phyloP scores from a whole-genome alignment of 2,113 vertebrate species.

The Ceuthmochares aereus region DNA sequence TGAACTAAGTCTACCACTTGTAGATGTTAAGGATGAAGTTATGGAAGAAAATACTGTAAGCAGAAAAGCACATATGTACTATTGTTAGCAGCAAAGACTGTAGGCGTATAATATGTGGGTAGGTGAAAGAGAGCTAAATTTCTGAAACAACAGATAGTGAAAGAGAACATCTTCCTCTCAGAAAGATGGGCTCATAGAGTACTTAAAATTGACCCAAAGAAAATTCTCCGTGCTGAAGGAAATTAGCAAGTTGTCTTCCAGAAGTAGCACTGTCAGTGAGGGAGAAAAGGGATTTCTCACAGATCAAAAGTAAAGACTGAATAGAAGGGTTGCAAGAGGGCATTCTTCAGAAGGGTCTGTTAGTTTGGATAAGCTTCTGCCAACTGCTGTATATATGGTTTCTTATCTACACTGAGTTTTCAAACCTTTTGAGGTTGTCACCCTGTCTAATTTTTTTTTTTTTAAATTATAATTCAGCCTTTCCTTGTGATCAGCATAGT shows the following conservation, averaged over 20 bases:
- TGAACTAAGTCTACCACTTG: background rate
- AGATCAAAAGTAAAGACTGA: background rate
- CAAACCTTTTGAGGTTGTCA: conserved; percentile 5
- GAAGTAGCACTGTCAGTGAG: background rate
- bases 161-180: background rate
- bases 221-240: background rate
- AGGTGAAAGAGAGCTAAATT: background rate
- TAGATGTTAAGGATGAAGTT: background rate
- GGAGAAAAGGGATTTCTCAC: background rate
- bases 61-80: background rate
- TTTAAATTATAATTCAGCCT: background rate
- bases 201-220: background rate
- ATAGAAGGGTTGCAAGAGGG: background rate
- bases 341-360: background rate
- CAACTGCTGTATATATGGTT: background rate
- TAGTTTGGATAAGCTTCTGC: conserved; percentile 11
- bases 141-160: background rate
- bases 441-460: background rate
- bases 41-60: background rate
- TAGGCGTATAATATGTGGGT: background rate
- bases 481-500: background rate
- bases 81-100: background rate
- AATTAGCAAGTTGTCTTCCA: background rate
- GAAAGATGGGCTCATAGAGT: background rate
- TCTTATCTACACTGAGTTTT: conserved; percentile 15